Evolutionary conservation across 1,140 invertebrate species (phyloP).

Genomic region (Lepeophtheirus salmonis): DNA sequence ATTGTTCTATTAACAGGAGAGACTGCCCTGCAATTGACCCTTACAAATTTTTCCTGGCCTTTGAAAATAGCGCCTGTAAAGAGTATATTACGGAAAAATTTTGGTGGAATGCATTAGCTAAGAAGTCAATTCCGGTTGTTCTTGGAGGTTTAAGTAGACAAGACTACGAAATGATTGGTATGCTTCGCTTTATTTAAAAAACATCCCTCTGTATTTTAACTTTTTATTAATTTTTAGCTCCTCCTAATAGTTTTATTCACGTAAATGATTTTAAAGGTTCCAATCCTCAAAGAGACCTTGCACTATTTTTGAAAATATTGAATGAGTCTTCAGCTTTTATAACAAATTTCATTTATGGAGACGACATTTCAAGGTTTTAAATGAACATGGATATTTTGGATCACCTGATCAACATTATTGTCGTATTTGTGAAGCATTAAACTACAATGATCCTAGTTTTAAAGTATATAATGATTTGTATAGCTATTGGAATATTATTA

Average conservation of each 20-base stretch:
- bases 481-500: slow-evolving; percentile 29
- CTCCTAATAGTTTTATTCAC: not conserved
- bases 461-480: slow-evolving; percentile 35
- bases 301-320: slow-evolving; percentile 24
- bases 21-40: slow-evolving; percentile 36
- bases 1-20: slow-evolving; percentile 37
- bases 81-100: slow-evolving; percentile 51
- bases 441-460: slow-evolving; percentile 23
- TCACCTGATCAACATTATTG: slow-evolving; percentile 27
- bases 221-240: slow-evolving; percentile 23
- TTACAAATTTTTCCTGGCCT: slow-evolving; percentile 53
- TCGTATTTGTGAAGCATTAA: slow-evolving; percentile 25
- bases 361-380: slow-evolving; percentile 22
- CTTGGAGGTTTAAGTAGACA: slow-evolving; percentile 29
- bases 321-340: slow-evolving; percentile 22
- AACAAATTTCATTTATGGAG: slow-evolving; percentile 25
- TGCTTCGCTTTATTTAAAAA: slow-evolving; percentile 27
- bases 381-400: slow-evolving; percentile 48
- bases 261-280: not conserved
- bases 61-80: slow-evolving; percentile 50
- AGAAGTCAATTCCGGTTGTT: slow-evolving; percentile 31
- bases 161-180: slow-evolving; percentile 26
- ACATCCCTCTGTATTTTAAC: slow-evolving; percentile 26
- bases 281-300: slow-evolving; percentile 19
- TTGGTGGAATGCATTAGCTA: slow-evolving; percentile 31